Base-by-base conservation (phyloP, 2,888 invertebrate species). In the Cerceris ruficornis region DNA sequence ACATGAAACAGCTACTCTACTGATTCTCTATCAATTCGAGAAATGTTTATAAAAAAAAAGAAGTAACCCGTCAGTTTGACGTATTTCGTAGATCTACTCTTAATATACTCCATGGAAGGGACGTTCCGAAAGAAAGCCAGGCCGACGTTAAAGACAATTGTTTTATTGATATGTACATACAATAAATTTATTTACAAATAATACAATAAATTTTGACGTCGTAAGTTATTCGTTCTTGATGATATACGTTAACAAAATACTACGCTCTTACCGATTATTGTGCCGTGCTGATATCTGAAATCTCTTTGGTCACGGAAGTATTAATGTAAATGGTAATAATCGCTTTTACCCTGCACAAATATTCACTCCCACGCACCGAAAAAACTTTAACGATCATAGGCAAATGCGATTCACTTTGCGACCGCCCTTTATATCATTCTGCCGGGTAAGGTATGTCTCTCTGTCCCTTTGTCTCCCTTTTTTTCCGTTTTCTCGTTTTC, bases 121-220 rank as follows among this genome's bases (percentile, higher is more conserved):
- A 52, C 17, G 15, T 46, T 46, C 14, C 28, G 9, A 28, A 14
- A 14, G 13, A 14, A 46, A 39, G 14, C 64, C 2, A 73, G 41
- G 11, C 59, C 5, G 46, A 58, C 78, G 69, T 70, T 84, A 85
- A 85, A 85, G 90, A 91, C 90, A 88, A 90, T 91, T 71, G 86
- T 88, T 91, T 91, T 91, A 91, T 91, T 91, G 91, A 91, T 91
- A 91, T 91, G 91, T 91, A 91, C 91, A 91, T 91, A 91, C 90
- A 91, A 88, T 90, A 82, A 90, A 87, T 87, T 90, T 91, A 91
- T 91, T 91, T 91, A 91, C 91, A 91, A 89, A 90, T 87, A 86
- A 86, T 87, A 84, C 87, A 85, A 77, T 78, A 82, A 86, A 87
- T 80, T 85, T 87, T 75, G 82, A 87, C 82, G 81, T 77, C 84